A percentile compares a stretch with the other conserved stretches of the same genome.
Conservation (phyloP, 2,113 vertebrate genomes). For the Pelecanus crispus region DNA sequence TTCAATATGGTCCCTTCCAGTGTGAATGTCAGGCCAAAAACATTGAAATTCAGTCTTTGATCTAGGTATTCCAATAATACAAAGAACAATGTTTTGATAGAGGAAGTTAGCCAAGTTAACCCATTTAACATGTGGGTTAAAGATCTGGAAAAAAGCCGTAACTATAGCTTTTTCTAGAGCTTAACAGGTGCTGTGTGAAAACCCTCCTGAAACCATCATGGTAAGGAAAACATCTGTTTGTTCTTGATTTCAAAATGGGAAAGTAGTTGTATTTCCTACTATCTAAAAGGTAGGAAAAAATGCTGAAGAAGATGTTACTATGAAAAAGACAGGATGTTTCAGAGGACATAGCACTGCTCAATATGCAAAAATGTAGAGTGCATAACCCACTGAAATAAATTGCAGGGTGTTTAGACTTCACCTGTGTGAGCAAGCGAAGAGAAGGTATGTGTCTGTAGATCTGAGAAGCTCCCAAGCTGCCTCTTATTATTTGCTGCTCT, state of each 20-base stretch:
- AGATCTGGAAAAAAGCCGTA: accelerated
- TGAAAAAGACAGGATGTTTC: not conserved
- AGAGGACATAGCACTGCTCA: not conserved
- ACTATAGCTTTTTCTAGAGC: not conserved
- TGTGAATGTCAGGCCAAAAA: not conserved
- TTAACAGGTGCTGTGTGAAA: not conserved
- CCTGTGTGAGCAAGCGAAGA: not conserved
- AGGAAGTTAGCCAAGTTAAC: not conserved
- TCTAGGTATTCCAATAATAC: not conserved
- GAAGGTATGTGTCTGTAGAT: not conserved
- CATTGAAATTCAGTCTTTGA: not conserved
- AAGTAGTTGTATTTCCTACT: not conserved
- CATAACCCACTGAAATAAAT: not conserved
- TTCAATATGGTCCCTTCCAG: not conserved
- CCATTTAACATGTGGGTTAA: not conserved
- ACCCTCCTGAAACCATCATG: not conserved
- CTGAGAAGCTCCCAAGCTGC: not conserved
- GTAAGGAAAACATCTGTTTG: not conserved
- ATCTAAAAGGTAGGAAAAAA: not conserved
- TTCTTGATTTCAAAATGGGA: not conserved
- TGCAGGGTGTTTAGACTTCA: not conserved
- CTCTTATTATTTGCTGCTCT: not conserved
- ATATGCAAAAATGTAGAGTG: not conserved
- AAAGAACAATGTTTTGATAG: not conserved
- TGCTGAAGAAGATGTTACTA: not conserved